These are phyloP conservation scores for Pelochelys cantorii DNA, from an alignment of 2,797 vertebrate species.

Conservation along the genomic window DNA sequence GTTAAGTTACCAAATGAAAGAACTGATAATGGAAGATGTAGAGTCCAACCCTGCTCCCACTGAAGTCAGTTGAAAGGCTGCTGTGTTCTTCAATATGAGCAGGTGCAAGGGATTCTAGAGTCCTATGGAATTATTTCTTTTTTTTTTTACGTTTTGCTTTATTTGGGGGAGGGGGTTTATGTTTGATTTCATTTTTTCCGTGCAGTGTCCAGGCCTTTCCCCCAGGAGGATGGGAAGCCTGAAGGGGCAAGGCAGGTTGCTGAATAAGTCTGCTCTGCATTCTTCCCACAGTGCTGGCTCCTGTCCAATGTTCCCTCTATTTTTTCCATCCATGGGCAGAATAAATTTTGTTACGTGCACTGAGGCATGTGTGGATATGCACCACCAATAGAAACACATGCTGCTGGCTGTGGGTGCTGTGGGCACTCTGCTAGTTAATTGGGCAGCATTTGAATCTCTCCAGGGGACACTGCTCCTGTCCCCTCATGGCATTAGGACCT, in stretches of 20 bases:
- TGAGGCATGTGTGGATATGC: no score
- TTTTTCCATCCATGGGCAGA: no score
- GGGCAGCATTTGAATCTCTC: no score
- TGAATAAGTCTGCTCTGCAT: not conserved
- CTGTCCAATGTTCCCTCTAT: not conserved
- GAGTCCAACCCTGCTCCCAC: not conserved
- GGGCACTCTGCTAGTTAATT: no score
- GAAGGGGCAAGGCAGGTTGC: not conserved
- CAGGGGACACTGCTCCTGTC: no score
- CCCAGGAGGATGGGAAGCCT: not conserved
- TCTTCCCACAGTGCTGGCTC: not conserved
- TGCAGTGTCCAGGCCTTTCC: not conserved
- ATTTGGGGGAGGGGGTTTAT: not conserved
- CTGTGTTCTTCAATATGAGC: not conserved
- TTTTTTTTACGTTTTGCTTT: not conserved
- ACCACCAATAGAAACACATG: no score
- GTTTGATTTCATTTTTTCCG: not conserved
- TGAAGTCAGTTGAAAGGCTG: not conserved
- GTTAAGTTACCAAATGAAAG: constrained; percentile 25
- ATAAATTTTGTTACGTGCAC: no score
- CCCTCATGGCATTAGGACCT: not conserved
- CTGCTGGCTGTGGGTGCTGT: no score
- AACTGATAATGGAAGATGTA: not conserved
- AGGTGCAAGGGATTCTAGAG: not conserved
- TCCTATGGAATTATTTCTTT: not conserved